Conservation (phyloP, 2,113 vertebrate genomes). For the Pseudonaja textilis region DNA sequence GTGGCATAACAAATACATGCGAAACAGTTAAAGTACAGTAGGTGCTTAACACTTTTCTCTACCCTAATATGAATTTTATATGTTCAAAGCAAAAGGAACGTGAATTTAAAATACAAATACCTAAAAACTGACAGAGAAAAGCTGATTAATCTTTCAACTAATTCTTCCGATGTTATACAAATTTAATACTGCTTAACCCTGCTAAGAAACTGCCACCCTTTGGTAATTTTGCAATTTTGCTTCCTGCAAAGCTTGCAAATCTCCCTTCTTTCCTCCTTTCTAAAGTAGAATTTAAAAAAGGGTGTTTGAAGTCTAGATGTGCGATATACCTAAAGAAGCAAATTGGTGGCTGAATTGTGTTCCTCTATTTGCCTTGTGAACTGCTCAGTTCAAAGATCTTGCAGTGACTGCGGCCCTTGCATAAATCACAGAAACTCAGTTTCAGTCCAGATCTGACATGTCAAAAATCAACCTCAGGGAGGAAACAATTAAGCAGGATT, state of each 20-base stretch:
- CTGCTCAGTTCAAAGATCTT: not conserved
- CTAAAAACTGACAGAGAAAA: not conserved
- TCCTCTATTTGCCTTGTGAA: conserved; percentile 14
- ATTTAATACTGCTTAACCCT: conserved; percentile 34
- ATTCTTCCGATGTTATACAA: not conserved
- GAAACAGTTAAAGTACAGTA: not conserved
- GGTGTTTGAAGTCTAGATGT: conserved; percentile 18
- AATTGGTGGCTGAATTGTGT: rapidly evolving
- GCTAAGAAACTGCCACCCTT: not conserved
- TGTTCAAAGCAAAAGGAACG: not conserved
- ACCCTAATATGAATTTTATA: not conserved
- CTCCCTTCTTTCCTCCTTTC: not conserved
- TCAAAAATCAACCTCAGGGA: not conserved
- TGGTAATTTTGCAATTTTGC: conserved; percentile 36
- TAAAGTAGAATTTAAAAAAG: conserved; percentile 20
- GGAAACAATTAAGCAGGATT: conserved; percentile 29
- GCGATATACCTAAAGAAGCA: not conserved
- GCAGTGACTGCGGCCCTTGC: conserved; percentile 17
- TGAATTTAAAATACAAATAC: conserved; percentile 32
- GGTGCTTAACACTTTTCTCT: not conserved
- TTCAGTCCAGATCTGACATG: conserved; percentile 34
- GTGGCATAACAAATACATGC: conserved; percentile 3
- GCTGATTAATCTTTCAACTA: conserved; percentile 32
- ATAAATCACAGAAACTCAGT: conserved; percentile 13
- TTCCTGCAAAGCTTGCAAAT: conserved; percentile 5